A percentile compares a stretch with the other conserved stretches of the same genome.
phyloP scores from a whole-genome alignment of 2,797 vertebrate genomes.

The Phalanger gymnotis region DNA sequence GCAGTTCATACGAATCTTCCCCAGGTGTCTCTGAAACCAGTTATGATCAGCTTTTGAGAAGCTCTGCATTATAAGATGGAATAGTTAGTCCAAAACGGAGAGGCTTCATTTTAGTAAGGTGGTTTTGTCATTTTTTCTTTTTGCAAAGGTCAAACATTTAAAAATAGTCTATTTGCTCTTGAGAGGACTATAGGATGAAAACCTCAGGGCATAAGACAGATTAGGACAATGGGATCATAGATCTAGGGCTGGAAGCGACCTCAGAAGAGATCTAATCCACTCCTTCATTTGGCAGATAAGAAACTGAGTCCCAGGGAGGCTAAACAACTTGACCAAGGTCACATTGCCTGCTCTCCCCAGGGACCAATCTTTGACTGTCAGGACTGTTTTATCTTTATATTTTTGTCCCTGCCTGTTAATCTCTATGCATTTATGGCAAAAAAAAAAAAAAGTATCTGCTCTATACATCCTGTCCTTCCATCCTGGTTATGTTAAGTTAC shows the following conservation, averaged over 20 bases:
- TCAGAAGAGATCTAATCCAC: not conserved
- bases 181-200: not conserved
- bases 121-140: not conserved
- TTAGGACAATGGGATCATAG: not conserved
- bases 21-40: not conserved
- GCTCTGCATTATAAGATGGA: not conserved
- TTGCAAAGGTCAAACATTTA: not conserved
- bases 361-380: not conserved
- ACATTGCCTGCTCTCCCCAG: not conserved
- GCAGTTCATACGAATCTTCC: not conserved
- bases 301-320: not conserved
- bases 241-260: not conserved
- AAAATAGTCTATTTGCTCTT: not conserved
- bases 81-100: not conserved
- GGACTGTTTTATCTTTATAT: not conserved
- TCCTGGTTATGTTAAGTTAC: constrained; percentile 6
- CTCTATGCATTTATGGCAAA: not conserved
- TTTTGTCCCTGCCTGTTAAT: constrained; percentile 1
- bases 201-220: not conserved
- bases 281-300: not conserved
- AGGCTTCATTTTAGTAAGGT: not conserved
- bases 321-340: not conserved
- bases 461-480: constrained; percentile 26
- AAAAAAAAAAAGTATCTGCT: constrained; percentile 2
- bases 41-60: not conserved